These are phyloP conservation scores for Rhea americana DNA, from an alignment of 2,113 vertebrate species.

Conservation along the genomic window DNA sequence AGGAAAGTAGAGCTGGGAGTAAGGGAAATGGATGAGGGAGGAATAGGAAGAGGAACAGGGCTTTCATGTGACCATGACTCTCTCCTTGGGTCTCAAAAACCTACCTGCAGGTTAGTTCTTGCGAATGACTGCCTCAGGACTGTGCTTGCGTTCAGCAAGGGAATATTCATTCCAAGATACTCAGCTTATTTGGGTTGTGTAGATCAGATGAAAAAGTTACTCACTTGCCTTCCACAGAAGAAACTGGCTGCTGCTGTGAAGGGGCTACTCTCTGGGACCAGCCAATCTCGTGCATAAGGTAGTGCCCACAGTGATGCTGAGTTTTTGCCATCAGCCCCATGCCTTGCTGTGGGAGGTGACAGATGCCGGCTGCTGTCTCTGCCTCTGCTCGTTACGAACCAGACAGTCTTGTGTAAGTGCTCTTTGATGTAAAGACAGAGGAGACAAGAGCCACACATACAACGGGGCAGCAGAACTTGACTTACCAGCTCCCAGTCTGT, in stretches of 20 bases:
- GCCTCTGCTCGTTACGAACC: background rate
- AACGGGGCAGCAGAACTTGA: background rate
- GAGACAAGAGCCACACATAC: background rate
- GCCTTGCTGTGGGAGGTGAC: background rate
- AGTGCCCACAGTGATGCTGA: background rate
- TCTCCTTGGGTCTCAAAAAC: background rate
- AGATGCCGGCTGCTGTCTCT: background rate
- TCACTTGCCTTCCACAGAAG: background rate
- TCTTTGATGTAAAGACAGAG: background rate
- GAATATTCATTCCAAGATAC: background rate
- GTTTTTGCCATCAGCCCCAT: background rate
- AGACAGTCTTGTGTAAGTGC: background rate
- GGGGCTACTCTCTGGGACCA: background rate
- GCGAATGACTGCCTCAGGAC: background rate
- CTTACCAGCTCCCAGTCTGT: background rate
- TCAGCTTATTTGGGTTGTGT: background rate
- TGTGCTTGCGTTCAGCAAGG: background rate
- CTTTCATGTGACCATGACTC: background rate
- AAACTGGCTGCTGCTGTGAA: background rate
- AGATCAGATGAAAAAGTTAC: background rate
- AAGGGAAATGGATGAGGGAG: background rate
- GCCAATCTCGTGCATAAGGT: accelerated
- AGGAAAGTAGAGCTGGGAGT: background rate
- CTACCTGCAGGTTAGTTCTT: background rate
- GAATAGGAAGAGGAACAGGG: background rate